These are phyloP conservation scores for Mobula hypostoma DNA, from an alignment of 2,113 vertebrate genomes.

Conservation along the genomic window DNA sequence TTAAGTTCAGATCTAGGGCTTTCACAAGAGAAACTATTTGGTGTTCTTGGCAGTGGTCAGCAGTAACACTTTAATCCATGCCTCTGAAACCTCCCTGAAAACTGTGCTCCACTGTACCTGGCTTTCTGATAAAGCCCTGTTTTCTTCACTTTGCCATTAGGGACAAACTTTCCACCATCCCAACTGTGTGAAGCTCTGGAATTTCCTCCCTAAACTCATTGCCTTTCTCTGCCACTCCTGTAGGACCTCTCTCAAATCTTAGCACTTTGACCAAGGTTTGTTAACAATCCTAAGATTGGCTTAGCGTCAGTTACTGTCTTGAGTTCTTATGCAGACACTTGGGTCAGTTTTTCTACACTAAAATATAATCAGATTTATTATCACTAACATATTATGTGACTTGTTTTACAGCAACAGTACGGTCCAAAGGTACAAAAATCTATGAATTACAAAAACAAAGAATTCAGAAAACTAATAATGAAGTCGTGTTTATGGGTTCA, in stretches of 20 bases:
- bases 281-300: background rate
- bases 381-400: too few relatives aligned
- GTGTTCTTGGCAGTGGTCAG: too few relatives aligned
- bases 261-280: background rate
- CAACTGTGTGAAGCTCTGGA: background rate
- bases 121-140: background rate
- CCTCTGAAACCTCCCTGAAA: background rate
- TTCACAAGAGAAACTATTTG: background rate
- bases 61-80: too few relatives aligned
- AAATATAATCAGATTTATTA: background rate
- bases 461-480: too few relatives aligned
- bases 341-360: background rate
- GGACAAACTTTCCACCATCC: background rate
- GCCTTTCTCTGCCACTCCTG: background rate
- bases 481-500: too few relatives aligned
- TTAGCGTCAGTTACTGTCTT: background rate
- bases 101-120: background rate
- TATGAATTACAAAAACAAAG: too few relatives aligned
- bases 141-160: background rate
- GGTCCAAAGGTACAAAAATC: too few relatives aligned
- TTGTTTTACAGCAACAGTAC: too few relatives aligned
- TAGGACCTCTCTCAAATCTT: background rate
- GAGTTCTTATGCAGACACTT: background rate
- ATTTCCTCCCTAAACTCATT: background rate
- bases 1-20: background rate